Evolutionary conservation across 2,113 vertebrate genomes (phyloP).

Genomic region (Plecotus auritus): DNA sequence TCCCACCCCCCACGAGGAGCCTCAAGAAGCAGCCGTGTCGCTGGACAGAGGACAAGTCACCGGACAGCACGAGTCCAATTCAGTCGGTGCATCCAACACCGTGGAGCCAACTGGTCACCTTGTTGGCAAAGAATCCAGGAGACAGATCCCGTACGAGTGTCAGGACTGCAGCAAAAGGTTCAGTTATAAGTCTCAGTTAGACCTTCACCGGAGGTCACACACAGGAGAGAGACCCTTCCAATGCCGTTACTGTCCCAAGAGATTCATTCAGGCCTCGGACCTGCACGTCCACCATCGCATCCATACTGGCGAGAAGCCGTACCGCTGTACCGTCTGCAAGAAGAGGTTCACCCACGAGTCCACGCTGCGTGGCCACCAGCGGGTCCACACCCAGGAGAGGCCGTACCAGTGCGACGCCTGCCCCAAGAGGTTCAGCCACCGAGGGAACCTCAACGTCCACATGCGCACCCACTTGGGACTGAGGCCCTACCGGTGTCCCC

Average conservation of each 20-base stretch:
- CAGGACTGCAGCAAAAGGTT: conserved; percentile 20
- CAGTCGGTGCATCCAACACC: accelerated
- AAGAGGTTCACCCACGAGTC: not conserved
- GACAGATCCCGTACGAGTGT: accelerated
- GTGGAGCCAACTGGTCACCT: accelerated
- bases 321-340: not conserved
- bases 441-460: conserved; percentile 25
- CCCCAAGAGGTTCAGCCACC: not conserved
- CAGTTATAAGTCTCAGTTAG: conserved; percentile 3
- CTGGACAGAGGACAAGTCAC: not conserved
- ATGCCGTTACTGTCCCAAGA: conserved; percentile 5
- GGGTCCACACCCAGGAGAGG: not conserved
- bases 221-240: conserved; percentile 44
- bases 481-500: not conserved
- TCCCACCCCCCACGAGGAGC: not conserved
- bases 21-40: accelerated
- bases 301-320: conserved; percentile 49
- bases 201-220: not conserved
- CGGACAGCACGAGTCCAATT: accelerated
- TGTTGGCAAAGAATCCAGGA: accelerated
- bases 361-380: not conserved
- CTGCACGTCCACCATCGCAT: conserved; percentile 25
- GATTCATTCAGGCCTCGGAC: conserved; percentile 53
- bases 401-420: accelerated
- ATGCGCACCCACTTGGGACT: not conserved